Conservation (phyloP, 2,888 invertebrate genomes). For the Julus scandinavius region DNA sequence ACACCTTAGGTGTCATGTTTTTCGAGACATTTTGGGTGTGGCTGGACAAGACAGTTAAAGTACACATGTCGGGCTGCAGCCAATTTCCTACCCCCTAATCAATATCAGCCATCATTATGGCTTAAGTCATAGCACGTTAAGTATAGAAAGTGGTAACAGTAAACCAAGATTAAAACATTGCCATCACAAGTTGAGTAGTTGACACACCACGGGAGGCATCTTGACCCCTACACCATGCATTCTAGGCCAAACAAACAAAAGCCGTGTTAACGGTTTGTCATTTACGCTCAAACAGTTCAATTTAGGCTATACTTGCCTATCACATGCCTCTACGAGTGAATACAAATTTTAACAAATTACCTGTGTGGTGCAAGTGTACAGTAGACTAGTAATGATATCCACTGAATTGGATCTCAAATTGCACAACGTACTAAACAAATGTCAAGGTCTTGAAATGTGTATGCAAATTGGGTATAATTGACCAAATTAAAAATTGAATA, state of each 20-base stretch:
- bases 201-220: slow-evolving; percentile 28
- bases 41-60: slow-evolving; percentile 30
- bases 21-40: background rate
- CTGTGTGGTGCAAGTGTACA: background rate
- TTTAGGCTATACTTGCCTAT: background rate
- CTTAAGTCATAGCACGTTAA: background rate
- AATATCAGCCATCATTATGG: slow-evolving; percentile 19
- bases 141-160: slow-evolving; percentile 37
- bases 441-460: background rate
- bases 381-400: background rate
- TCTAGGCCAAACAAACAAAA: background rate
- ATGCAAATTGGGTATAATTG: too few species aligned
- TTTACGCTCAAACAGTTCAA: background rate
- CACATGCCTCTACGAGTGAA: background rate
- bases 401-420: background rate
- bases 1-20: slow-evolving; percentile 29
- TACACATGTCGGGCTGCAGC: slow-evolving; percentile 29
- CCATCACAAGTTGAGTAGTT: slow-evolving; percentile 19
- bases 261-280: background rate
- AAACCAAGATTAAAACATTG: slow-evolving; percentile 5
- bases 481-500: too few species aligned
- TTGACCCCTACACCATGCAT: background rate
- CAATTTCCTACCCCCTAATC: slow-evolving; percentile 29
- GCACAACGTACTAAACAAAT: background rate
- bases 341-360: background rate